Evolutionary conservation across 2,113 vertebrate species (phyloP).

Genomic region (Crotalus helleri): DNA sequence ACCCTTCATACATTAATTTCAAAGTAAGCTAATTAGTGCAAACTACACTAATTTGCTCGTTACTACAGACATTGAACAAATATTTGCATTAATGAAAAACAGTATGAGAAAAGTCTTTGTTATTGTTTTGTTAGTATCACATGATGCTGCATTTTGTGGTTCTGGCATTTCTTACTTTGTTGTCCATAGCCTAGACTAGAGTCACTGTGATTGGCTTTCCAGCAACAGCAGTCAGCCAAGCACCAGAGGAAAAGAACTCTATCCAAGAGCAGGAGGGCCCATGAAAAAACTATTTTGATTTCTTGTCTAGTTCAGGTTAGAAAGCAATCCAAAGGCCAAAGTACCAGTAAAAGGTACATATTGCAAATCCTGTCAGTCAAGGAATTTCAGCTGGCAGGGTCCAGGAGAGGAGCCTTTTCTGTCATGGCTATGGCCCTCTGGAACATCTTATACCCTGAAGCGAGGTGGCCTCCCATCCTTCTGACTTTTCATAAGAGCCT

Average conservation of each 20-base stretch:
- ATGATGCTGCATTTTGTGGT: not conserved
- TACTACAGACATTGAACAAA: not conserved
- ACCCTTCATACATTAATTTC: not conserved
- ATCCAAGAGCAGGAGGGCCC: not conserved
- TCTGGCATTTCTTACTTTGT: not conserved
- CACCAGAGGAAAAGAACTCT: not conserved
- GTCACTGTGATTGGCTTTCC: not conserved
- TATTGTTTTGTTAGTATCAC: not conserved
- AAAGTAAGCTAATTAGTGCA: not conserved
- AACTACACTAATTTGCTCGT: not conserved
- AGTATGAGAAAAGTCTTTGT: not conserved
- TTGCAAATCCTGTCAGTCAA: not conserved
- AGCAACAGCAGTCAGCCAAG: not conserved
- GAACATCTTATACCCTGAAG: not conserved
- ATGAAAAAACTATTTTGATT: not conserved
- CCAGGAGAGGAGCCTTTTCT: not conserved
- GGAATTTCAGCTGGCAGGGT: not conserved
- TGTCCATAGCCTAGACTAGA: not conserved
- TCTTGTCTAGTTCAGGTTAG: not conserved
- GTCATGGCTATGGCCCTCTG: not conserved
- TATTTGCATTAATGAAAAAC: not conserved
- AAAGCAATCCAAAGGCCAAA: not conserved
- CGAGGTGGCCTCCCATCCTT: not conserved
- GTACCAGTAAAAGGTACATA: accelerated
- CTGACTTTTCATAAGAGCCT: not conserved